Base-by-base conservation (phyloP, 2,113 vertebrate species). In the Indicator indicator region DNA sequence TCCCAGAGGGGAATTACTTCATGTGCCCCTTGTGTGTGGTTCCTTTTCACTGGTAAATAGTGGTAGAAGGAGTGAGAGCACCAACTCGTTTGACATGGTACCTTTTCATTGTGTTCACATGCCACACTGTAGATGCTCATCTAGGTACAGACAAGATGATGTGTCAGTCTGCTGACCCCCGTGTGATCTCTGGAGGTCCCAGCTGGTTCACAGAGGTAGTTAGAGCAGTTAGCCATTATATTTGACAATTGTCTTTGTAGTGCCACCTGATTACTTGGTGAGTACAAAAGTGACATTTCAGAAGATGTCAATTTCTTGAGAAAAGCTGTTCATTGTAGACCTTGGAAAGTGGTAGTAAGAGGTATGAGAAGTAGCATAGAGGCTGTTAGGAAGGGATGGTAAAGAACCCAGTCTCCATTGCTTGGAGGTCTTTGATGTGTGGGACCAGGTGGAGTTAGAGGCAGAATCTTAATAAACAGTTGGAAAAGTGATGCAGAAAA, bases 91-190 rank as follows among this genome's bases (percentile, higher is more conserved):
- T 33, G 60, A 24, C 32, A 8, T 1, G 1, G 20, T 32, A 2
- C 24, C 1, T 1, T 44, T 83, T 50, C 16, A 2, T 18, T 6
- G 5, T 6, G 55, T 13, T 46, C 5, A 0, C 32, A 8, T 38
- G 46, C 32, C 24, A 30, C 7, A 0, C 19, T 46, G 62, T 50
- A 50, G 33, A 42, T 42, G 23, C 24, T 86, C 21, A n/a, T 50
- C 40, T 55, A 24, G 48, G 6, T 48, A 16, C 4, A 2, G 19
- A 38, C 59, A 15, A 0, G 0, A 64, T 7, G 3, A 1, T 27
- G 16, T 73, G 52, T 19, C 32, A 30, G 7, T 16, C 54, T 26
- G 33, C 69, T 44, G 50, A 40, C 12, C 26, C 44, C 1, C 1
- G 4, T 58, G 20, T 16, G 60, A 9, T 2, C n/a, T 55, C 21